Conservation (phyloP, 2,888 invertebrate genomes). For the Podotricha telesiphe region DNA sequence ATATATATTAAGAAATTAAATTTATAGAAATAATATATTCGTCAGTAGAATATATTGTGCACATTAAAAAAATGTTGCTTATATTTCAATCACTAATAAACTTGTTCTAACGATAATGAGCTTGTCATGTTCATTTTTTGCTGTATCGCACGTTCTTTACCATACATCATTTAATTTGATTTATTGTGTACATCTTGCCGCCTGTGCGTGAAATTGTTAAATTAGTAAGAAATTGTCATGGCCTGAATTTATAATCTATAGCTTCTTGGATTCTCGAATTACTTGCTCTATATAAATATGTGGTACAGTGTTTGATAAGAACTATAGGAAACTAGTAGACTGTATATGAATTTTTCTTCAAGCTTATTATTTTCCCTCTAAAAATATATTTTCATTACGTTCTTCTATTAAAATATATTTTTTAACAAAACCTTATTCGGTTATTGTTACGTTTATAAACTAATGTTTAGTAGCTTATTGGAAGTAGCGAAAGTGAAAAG, state of each 20-base stretch:
- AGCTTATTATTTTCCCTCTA: too few species aligned
- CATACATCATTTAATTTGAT: slow-evolving; percentile 40
- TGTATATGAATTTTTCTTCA: too few species aligned
- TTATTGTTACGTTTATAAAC: too few species aligned
- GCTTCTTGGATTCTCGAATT: background rate
- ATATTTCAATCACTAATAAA: slow-evolving; percentile 36
- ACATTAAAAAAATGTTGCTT: slow-evolving; percentile 19
- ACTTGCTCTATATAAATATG: slow-evolving; percentile 7
- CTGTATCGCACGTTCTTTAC: slow-evolving; percentile 33
- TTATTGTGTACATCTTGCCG: slow-evolving; percentile 31
- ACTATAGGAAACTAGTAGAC: background rate
- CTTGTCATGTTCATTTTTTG: slow-evolving; percentile 38
- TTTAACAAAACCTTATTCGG: too few species aligned
- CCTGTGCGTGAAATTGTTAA: slow-evolving; percentile 38
- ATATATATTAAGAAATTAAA: background rate
- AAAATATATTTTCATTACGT: too few species aligned
- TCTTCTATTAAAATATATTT: too few species aligned
- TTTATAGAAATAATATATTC: background rate
- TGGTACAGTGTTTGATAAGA: background rate
- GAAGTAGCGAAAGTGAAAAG: background rate
- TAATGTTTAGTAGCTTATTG: too few species aligned
- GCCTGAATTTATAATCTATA: slow-evolving; percentile 26
- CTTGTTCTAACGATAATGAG: slow-evolving; percentile 33
- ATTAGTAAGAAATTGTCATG: slow-evolving; percentile 32
- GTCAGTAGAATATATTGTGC: background rate